Percentiles rank a stretch among this genome's conserved stretches.
These are phyloP conservation scores for Gopherus flavomarginatus DNA, from an alignment of 2,113 vertebrate species.

Conservation along the genomic window DNA sequence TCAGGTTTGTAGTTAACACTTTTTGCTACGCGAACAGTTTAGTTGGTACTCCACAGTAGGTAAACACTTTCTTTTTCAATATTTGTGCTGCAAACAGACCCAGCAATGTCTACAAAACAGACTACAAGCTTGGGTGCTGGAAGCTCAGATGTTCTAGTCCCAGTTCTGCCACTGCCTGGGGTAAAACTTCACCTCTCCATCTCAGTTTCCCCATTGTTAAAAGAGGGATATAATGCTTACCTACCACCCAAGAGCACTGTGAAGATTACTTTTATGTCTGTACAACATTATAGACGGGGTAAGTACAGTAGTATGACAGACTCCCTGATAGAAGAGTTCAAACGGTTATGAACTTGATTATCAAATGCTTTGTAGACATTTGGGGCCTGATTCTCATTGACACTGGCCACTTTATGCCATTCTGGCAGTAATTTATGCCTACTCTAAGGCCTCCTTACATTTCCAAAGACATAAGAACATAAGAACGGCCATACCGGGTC, in stretches of 20 bases:
- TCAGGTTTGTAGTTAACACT: background rate
- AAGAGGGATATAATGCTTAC: conserved; percentile 1
- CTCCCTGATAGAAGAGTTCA: background rate
- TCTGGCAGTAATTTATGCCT: background rate
- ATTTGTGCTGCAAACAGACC: background rate
- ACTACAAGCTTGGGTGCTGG: background rate
- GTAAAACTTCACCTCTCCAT: background rate
- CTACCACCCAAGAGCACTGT: background rate
- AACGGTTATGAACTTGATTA: background rate
- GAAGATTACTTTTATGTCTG: background rate
- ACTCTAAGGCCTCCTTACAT: background rate
- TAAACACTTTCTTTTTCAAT: background rate
- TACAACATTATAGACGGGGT: background rate
- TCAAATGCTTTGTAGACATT: accelerated
- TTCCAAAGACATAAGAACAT: background rate
- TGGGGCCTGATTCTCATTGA: background rate
- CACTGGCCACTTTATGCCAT: background rate
- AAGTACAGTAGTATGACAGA: background rate
- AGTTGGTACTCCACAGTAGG: background rate
- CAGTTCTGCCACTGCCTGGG: background rate
- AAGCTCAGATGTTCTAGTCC: background rate
- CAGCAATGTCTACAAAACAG: background rate
- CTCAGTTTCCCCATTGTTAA: background rate
- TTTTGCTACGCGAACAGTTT: background rate
- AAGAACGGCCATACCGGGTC: no score